Percentiles rank a stretch among this genome's conserved stretches.
phyloP scores from a whole-genome alignment of 2,888 invertebrate species.

The Netelia virgata region DNA sequence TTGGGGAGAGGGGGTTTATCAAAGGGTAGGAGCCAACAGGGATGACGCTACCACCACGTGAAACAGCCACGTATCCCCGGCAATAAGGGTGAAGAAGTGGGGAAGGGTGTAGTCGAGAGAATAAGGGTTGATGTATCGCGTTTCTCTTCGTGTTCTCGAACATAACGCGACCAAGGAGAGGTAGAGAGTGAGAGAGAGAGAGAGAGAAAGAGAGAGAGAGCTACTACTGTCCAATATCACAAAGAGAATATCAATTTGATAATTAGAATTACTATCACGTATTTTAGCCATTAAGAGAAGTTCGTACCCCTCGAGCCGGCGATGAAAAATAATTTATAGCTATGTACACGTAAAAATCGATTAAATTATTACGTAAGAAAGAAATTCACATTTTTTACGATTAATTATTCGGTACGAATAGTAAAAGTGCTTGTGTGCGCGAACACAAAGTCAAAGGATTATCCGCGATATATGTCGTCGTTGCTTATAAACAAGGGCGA shows the following conservation, averaged over 20 bases:
- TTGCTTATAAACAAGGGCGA: background rate
- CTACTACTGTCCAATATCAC: background rate
- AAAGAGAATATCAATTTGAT: slow-evolving; percentile 53
- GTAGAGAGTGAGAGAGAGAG: slow-evolving; percentile 1
- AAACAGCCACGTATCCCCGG: slow-evolving; percentile 36
- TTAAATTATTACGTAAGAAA: slow-evolving; percentile 9
- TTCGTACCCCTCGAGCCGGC: background rate
- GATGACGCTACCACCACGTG: slow-evolving; percentile 77
- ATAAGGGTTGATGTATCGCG: slow-evolving; percentile 57
- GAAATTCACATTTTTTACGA: background rate
- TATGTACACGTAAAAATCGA: background rate
- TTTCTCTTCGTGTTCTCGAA: slow-evolving; percentile 41
- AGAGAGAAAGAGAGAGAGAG: slow-evolving; percentile 1
- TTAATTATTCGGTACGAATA: background rate
- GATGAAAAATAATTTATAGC: background rate
- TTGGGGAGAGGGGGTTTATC: slow-evolving; percentile 79
- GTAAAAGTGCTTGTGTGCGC: background rate
- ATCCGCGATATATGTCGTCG: slow-evolving; percentile 45
- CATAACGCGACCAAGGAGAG: slow-evolving; percentile 14
- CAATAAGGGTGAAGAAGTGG: slow-evolving; percentile 47
- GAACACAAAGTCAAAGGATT: slow-evolving; percentile 38
- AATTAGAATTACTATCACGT: slow-evolving; percentile 42
- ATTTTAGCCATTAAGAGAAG: background rate
- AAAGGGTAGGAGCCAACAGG: slow-evolving; percentile 80
- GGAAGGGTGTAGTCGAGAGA: slow-evolving; percentile 57